Conservation (phyloP, 1,140 invertebrate species). For the Pomacea maculata region DNA sequence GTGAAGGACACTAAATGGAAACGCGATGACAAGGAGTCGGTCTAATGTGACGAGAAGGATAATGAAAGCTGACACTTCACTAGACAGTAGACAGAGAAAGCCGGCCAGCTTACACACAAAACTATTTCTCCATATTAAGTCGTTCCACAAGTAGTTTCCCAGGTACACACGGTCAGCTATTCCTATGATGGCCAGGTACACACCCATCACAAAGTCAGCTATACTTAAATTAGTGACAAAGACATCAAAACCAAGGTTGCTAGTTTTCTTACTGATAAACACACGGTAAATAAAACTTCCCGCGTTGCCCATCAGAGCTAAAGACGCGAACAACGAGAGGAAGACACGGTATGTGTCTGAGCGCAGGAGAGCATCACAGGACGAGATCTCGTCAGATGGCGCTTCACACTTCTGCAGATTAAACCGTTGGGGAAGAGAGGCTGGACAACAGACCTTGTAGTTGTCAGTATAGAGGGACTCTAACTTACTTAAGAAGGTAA, state of each 20-base stretch:
- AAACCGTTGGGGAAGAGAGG: not conserved
- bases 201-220: not conserved
- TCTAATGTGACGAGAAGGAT: not conserved
- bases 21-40: not conserved
- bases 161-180: not conserved
- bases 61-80: constrained; percentile 1
- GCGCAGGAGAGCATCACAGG: not conserved
- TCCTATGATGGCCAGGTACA: not conserved
- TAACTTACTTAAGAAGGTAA: not conserved
- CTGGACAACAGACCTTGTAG: not conserved
- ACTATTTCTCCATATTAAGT: not conserved
- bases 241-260: not conserved
- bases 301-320: not conserved
- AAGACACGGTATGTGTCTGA: not conserved
- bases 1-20: not conserved
- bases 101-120: not conserved
- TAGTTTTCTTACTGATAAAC: not conserved
- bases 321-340: not conserved
- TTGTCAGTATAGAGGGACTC: not conserved
- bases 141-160: not conserved
- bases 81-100: not conserved
- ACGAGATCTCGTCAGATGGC: not conserved
- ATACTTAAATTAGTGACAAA: not conserved
- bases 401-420: not conserved
- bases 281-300: not conserved